Evolutionary conservation across 2,888 invertebrate species (phyloP).

Genomic region (Caenorhabditis doughertyi): DNA sequence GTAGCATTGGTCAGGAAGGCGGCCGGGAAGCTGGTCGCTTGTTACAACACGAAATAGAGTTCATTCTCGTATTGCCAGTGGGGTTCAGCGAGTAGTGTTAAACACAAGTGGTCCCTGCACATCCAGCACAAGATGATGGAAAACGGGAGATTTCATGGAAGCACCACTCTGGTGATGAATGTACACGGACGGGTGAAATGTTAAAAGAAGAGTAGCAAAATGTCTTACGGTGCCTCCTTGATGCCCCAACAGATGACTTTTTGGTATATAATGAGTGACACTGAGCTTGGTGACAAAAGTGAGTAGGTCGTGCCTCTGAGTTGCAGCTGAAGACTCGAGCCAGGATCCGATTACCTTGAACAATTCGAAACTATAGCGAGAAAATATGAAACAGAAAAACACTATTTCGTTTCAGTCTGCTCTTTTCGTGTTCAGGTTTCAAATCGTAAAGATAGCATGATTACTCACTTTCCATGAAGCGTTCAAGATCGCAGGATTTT

Average conservation of each 20-base stretch:
- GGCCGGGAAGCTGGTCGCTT: conserved; percentile 31
- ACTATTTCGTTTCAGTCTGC: neutral
- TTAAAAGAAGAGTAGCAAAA: conserved; percentile 39
- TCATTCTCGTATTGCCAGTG: conserved; percentile 64
- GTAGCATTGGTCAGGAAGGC: conserved; percentile 51
- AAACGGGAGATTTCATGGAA: conserved; percentile 56
- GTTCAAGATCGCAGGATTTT: conserved; percentile 76
- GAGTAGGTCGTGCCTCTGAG: conserved; percentile 61
- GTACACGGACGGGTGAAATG: conserved; percentile 22
- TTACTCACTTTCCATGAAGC: conserved; percentile 77
- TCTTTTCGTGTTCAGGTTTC: conserved; percentile 4
- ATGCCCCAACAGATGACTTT: conserved; percentile 68
- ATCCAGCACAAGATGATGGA: conserved; percentile 26
- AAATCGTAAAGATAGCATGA: neutral
- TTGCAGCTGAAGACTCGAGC: conserved; percentile 66
- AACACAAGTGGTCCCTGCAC: conserved; percentile 45
- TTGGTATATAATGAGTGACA: conserved; percentile 73
- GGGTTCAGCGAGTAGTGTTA: conserved; percentile 61
- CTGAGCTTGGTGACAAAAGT: conserved; percentile 67
- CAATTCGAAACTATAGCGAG: neutral
- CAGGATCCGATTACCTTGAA: conserved; percentile 73
- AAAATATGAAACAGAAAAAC: conserved; percentile 18
- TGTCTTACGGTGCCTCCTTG: conserved; percentile 77
- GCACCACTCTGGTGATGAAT: conserved; percentile 46
- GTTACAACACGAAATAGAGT: conserved; percentile 63